A percentile compares a stretch with the other conserved stretches of the same genome.
Evolutionary conservation across 2,113 vertebrate species (phyloP).

Genomic region (Saguinus midas): DNA sequence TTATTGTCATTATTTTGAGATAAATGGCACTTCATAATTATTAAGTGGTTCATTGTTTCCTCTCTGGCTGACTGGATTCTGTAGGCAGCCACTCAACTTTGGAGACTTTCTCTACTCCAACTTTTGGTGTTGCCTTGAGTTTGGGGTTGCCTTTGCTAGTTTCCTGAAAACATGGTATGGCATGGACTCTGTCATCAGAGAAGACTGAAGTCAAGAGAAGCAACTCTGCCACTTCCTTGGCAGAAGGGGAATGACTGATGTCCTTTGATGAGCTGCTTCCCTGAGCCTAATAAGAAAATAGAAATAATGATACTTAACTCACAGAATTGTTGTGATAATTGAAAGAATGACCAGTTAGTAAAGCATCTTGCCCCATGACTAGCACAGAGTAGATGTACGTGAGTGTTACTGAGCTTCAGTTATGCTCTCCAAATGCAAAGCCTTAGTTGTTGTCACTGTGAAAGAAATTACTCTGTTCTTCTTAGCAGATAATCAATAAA

Average conservation of each 20-base stretch:
- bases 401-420: not conserved
- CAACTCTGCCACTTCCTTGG: not conserved
- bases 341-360: not conserved
- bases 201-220: not conserved
- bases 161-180: not conserved
- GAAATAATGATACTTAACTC: too few species aligned
- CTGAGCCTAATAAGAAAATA: not conserved
- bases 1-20: not conserved
- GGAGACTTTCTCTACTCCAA: not conserved
- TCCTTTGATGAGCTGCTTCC: not conserved
- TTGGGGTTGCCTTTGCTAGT: not conserved
- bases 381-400: too few species aligned
- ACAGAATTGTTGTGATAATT: not conserved
- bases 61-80: not conserved
- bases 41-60: not conserved
- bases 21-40: constrained; percentile 33
- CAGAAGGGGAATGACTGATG: too few species aligned
- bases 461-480: not conserved
- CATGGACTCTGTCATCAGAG: not conserved
- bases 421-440: not conserved
- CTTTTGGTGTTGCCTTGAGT: not conserved
- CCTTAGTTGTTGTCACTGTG: not conserved
- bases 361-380: too few species aligned
- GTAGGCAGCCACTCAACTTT: not conserved
- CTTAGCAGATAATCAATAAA: not conserved